Percentiles rank a stretch among this genome's conserved stretches.
Evolutionary conservation across 2,113 vertebrate species (phyloP).

Genomic region (Thomomys bottae): DNA sequence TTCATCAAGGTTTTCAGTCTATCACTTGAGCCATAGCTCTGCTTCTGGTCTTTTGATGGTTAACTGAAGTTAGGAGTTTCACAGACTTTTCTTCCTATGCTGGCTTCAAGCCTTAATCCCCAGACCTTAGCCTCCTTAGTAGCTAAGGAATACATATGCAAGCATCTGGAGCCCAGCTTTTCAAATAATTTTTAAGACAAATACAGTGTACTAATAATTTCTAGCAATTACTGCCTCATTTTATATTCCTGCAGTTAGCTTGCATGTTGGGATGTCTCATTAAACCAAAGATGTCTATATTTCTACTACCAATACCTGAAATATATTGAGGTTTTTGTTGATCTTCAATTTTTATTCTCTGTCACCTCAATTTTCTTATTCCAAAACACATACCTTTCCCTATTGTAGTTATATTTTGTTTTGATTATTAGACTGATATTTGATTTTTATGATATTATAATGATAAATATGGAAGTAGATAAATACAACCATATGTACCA

Average conservation of each 20-base stretch:
- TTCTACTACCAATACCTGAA: neutral
- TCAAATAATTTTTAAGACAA: constrained; percentile 48
- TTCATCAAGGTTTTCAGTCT: too few relatives aligned
- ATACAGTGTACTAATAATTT: neutral
- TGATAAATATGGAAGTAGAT: neutral
- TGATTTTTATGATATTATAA: neutral
- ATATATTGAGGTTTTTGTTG: neutral
- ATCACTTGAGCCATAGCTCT: too few relatives aligned
- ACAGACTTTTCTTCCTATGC: too few relatives aligned
- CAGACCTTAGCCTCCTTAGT: too few relatives aligned
- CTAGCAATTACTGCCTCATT: neutral
- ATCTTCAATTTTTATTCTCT: neutral
- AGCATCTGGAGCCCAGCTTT: neutral
- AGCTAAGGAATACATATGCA: too few relatives aligned
- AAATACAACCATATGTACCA: neutral
- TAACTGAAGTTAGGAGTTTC: too few relatives aligned
- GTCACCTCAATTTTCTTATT: neutral
- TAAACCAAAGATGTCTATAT: neutral
- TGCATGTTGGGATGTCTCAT: neutral
- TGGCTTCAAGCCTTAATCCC: too few relatives aligned
- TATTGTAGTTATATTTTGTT: neutral
- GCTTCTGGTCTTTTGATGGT: too few relatives aligned
- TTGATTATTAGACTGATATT: constrained; percentile 25
- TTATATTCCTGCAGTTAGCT: neutral
- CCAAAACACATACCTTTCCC: neutral